Evolutionary conservation across 2,888 invertebrate species (phyloP).

Genomic region (Diaperis boleti): DNA sequence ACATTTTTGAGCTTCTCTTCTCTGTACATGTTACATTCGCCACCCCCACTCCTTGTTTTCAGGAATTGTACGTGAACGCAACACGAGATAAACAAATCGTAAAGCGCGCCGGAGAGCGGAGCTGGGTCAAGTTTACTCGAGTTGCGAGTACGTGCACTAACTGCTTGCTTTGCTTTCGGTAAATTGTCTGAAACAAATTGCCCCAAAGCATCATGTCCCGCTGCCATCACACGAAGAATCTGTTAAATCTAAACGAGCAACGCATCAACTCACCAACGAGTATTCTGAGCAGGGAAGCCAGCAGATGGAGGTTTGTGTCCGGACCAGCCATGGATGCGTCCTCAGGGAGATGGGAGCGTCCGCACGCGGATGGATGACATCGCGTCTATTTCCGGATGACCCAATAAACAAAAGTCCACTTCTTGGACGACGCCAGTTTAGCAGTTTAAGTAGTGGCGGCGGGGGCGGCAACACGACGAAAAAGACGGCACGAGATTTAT

Average conservation of each 20-base stretch:
- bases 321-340: slow-evolving; percentile 71
- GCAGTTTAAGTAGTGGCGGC: too few relatives aligned
- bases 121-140: too few relatives aligned
- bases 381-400: slow-evolving; percentile 20
- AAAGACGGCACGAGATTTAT: slow-evolving; percentile 34
- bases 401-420: slow-evolving; percentile 34
- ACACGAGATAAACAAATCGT: too few relatives aligned
- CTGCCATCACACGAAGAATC: background rate
- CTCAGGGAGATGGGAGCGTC: slow-evolving; percentile 50
- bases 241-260: slow-evolving; percentile 25
- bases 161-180: too few relatives aligned
- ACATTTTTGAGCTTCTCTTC: too few relatives aligned
- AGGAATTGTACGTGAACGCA: too few relatives aligned
- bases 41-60: too few relatives aligned
- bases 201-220: too few relatives aligned
- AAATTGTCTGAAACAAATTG: too few relatives aligned
- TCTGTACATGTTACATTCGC: too few relatives aligned
- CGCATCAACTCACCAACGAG: slow-evolving; percentile 71
- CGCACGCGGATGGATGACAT: slow-evolving; percentile 36
- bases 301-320: slow-evolving; percentile 69
- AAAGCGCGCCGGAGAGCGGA: too few relatives aligned
- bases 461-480: slow-evolving; percentile 7
- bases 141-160: too few relatives aligned
- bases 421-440: slow-evolving; percentile 12
- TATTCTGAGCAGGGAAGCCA: slow-evolving; percentile 74